phyloP scores from a whole-genome alignment of 1,140 invertebrate genomes.

The Daktulosphaira vitifoliae region DNA sequence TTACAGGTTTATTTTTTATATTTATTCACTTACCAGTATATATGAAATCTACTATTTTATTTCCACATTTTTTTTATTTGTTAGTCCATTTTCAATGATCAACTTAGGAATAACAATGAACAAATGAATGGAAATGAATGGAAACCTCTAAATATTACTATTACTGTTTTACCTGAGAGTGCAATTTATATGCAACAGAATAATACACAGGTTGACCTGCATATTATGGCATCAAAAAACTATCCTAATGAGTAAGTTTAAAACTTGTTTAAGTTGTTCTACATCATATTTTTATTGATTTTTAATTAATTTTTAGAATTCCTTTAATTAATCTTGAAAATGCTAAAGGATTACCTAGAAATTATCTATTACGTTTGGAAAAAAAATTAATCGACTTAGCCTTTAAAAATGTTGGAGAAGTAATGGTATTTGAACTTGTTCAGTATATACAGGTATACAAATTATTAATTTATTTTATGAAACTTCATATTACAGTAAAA shows the following conservation, averaged over 20 bases:
- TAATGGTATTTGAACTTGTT: conserved; percentile 66
- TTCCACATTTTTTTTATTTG: not conserved
- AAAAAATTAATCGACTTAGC: conserved; percentile 52
- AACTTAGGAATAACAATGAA: conserved; percentile 51
- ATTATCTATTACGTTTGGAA: conserved; percentile 49
- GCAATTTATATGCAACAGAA: conserved; percentile 47
- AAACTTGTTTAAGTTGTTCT: not conserved
- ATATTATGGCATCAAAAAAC: conserved; percentile 54
- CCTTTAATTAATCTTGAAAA: conserved; percentile 57
- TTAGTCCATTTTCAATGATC: conserved; percentile 56
- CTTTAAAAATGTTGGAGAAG: conserved; percentile 54
- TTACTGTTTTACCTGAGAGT: conserved; percentile 52
- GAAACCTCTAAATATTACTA: conserved; percentile 56
- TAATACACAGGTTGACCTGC: conserved; percentile 57
- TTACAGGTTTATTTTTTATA: conserved; percentile 34
- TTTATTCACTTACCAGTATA: not conserved
- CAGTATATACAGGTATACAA: conserved; percentile 51
- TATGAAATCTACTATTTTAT: not conserved
- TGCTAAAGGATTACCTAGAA: conserved; percentile 58
- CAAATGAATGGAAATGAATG: conserved; percentile 48
- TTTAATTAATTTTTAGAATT: conserved; percentile 44
- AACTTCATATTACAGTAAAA: not conserved
- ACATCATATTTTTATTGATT: conserved; percentile 32
- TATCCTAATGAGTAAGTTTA: conserved; percentile 63
- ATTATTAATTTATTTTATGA: not conserved